Evolutionary conservation across 2,113 vertebrate genomes (phyloP).

Genomic region (Gobiocypris rarus): DNA sequence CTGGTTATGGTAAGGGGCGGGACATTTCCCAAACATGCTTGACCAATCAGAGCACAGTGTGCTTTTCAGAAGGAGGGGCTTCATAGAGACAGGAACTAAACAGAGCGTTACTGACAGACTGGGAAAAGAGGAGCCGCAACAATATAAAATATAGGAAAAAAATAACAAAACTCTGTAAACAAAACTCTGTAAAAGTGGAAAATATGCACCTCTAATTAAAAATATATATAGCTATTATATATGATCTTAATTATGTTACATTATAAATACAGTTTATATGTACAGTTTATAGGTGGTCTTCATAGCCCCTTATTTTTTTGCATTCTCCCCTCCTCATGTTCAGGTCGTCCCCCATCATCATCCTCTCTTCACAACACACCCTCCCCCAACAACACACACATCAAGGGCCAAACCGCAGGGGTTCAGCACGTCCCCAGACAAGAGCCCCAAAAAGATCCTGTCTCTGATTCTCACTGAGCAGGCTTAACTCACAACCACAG

Average conservation of each 20-base stretch:
- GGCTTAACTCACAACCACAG: conserved; percentile 25
- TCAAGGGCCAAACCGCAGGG: conserved; percentile 43
- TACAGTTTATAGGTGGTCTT: background rate
- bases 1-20: too few species aligned
- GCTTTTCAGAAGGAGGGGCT: too few species aligned
- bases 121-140: too few species aligned
- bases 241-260: background rate
- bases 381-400: background rate
- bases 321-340: background rate
- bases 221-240: background rate
- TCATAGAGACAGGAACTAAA: too few species aligned
- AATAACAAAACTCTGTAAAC: too few species aligned
- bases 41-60: too few species aligned
- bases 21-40: too few species aligned
- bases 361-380: background rate
- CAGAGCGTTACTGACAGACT: too few species aligned
- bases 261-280: conserved; percentile 6
- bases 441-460: conserved; percentile 28
- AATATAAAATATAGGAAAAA: too few species aligned
- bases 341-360: background rate
- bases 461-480: conserved; percentile 9
- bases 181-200: too few species aligned
- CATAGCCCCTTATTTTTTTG: background rate
- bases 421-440: conserved; percentile 14
- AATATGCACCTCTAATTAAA: background rate